A percentile compares a stretch with the other conserved stretches of the same genome.
Evolutionary conservation across 2,797 vertebrate genomes (phyloP).

Genomic region (Rhadinocentrus ornatus): DNA sequence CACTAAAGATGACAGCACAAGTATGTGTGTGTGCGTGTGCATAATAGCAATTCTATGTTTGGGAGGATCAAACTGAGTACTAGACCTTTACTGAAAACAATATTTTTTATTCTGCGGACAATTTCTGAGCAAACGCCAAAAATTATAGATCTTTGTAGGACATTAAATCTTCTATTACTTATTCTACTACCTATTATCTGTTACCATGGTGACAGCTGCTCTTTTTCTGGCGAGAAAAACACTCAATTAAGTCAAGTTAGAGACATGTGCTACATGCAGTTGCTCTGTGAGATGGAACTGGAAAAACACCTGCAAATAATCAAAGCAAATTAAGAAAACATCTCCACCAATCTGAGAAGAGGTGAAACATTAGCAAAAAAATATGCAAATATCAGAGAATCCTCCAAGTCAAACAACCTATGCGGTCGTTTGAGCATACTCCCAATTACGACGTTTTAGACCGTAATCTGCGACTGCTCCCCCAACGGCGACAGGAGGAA

Average conservation of each 20-base stretch:
- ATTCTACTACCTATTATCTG: slow-evolving; percentile 1
- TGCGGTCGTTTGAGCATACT: too few species aligned
- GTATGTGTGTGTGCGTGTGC: too few species aligned
- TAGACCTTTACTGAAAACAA: neutral
- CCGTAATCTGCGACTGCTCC: too few species aligned
- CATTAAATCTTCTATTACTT: slow-evolving; percentile 28
- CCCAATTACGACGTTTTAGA: too few species aligned
- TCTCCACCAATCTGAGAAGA: neutral
- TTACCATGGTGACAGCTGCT: slow-evolving; percentile 17
- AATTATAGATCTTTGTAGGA: neutral
- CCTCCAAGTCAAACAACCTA: too few species aligned
- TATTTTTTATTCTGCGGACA: neutral
- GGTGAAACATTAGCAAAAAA: neutral
- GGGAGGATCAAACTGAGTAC: neutral
- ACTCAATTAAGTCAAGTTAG: neutral
- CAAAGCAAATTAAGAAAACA: slow-evolving; percentile 16
- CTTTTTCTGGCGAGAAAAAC: neutral
- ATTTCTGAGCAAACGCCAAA: slow-evolving; percentile 1
- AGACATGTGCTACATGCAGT: neutral
- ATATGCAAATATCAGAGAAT: too few species aligned
- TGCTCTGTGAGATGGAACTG: neutral
- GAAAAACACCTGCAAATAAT: slow-evolving; percentile 16
- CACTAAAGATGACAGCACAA: neutral
- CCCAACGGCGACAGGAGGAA: too few species aligned
- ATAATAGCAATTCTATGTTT: neutral